Base-by-base conservation (phyloP, 2,888 invertebrate species). In the Cryptocephalus moraei region DNA sequence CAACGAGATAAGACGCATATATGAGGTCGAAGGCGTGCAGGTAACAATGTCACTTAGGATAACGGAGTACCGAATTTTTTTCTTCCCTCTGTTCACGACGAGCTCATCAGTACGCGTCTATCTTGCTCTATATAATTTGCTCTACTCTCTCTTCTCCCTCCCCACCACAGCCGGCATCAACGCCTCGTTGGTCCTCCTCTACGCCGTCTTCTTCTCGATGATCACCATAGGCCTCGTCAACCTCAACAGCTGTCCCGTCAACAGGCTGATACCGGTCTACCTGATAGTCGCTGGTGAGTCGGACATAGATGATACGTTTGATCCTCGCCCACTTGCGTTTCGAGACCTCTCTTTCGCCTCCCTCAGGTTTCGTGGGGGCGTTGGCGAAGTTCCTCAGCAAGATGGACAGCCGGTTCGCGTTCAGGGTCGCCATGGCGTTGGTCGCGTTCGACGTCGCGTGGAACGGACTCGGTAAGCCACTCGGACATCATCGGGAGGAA, bases 231-330 rank as follows among this genome's bases (percentile, higher is more conserved):
- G 69, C 32, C 64, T 64, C 59, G 57, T 67, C 2, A 67, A 63
- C 50, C 48, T 68, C 22, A 65, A 68, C 47, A 63, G 55, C 45
- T 69, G 69, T 50, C 56, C 66, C 1, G 48, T 65, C 9, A 66
- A 62, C 48, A 58, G 59, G 41, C 52, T 68, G 43, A 67, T 69
- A 46, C 68, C 69, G 8, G 61, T 69, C 45, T 69, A 68, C 54
- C 50, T 69, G 42, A 66, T 69, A 45, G 61, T 68, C 13, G 63
- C 66, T 55, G 65, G 65, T 64, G 12, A 43, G 43, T 42, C 22
- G 22, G 6, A 22, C 22, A 22, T 6, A 2, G 43, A 22, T 31
- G 9, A 39, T 42, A 11, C 39, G 14, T 9, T n/a, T n/a, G n/a
- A n/a, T n/a, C n/a, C n/a, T n/a, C n/a, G n/a, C n/a, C n/a, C n/a